phyloP scores from a whole-genome alignment of 2,797 vertebrate genomes.

The Rhabdophis nuchalis region DNA sequence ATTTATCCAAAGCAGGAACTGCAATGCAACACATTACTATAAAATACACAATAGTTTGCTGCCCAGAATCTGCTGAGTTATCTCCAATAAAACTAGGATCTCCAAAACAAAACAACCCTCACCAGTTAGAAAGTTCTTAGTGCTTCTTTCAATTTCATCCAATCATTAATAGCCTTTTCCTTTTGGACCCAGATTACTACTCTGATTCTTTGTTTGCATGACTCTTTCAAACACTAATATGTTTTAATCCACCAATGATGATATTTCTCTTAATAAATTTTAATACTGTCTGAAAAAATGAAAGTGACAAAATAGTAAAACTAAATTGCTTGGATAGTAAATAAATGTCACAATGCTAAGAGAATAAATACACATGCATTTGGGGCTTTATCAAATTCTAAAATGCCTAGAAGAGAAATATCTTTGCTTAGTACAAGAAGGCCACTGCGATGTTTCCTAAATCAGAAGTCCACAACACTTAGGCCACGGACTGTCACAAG shows the following conservation, averaged over 20 bases:
- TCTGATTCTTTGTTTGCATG: background rate
- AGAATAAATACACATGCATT: background rate
- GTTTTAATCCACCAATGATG: background rate
- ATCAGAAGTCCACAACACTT: background rate
- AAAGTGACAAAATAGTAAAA: background rate
- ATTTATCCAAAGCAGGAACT: background rate
- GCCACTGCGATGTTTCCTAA: background rate
- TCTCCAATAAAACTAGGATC: background rate
- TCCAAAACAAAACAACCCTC: background rate
- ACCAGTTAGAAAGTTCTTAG: background rate
- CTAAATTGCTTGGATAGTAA: background rate
- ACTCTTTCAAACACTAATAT: background rate
- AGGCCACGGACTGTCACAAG: background rate
- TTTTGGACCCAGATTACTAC: background rate
- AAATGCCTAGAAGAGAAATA: background rate
- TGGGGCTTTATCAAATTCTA: background rate
- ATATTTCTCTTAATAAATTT: background rate
- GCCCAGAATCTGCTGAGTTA: background rate
- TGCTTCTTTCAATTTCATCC: background rate
- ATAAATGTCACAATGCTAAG: background rate
- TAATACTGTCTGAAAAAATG: background rate
- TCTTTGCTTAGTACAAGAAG: background rate
- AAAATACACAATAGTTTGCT: background rate
- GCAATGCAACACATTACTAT: background rate
- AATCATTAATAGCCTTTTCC: background rate